Evolutionary conservation across 2,113 vertebrate species (phyloP).

Genomic region (Vidua chalybeata): DNA sequence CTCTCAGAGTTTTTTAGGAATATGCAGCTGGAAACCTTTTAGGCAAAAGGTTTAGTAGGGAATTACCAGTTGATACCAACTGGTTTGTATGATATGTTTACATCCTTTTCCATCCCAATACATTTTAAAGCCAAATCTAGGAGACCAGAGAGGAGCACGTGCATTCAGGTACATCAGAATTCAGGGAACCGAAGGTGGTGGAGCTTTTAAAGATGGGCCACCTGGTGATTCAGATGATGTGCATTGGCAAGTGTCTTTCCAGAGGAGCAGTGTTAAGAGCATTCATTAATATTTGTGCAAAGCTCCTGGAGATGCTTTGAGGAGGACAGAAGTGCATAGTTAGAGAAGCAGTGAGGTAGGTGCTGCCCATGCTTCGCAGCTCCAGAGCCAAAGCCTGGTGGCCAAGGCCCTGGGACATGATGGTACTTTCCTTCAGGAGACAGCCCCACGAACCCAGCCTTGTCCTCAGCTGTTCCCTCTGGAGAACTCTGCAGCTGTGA

Average conservation of each 20-base stretch:
- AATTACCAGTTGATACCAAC: not conserved
- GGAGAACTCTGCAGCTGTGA: not conserved
- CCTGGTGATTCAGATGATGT: not conserved
- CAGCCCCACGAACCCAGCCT: not conserved
- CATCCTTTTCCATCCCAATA: not conserved
- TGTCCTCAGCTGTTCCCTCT: rapidly evolving
- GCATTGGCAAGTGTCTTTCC: not conserved
- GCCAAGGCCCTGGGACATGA: rapidly evolving
- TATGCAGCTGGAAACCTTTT: rapidly evolving
- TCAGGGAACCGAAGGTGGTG: not conserved
- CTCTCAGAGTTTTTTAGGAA: not conserved
- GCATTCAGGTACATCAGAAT: not conserved
- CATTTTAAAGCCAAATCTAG: not conserved
- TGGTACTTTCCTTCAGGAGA: not conserved
- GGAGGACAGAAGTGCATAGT: no score
- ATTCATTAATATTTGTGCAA: not conserved
- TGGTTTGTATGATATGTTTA: not conserved
- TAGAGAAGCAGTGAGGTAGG: not conserved
- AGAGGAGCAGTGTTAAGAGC: not conserved
- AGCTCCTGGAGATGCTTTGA: not conserved
- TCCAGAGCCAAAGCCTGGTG: rapidly evolving
- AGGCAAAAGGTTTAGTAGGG: not conserved
- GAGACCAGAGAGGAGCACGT: not conserved
- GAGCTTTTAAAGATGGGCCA: not conserved
- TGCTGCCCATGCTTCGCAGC: rapidly evolving